Evolutionary conservation across 2,113 vertebrate genomes (phyloP), one percentile per base, ranked within the genome.

Genomic region (Xiphophorus maculatus): DNA sequence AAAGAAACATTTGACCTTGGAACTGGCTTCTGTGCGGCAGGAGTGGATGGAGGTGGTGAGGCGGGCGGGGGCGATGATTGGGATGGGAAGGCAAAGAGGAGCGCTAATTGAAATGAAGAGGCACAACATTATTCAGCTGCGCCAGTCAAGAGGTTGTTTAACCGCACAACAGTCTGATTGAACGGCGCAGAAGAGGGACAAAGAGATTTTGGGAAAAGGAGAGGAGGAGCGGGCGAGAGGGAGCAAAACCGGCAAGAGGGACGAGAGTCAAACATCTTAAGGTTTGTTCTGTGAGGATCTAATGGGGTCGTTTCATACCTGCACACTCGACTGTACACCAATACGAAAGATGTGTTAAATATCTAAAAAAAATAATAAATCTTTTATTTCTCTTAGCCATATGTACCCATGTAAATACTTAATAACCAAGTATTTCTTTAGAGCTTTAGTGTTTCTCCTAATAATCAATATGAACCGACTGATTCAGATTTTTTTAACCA

Each of bases 81-180:
- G 87, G 82, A 80, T 81, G 75, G 63, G 71, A 74, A 89, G 90
- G 91, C 92, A 93, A 94, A 95, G 94, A 92, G 94, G 91, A 94
- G 85, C 91, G 83, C 93, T 95, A 97, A 97, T 95, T 96, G 95
- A 95, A 96, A 96, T 95, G 94, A 96, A 96, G 95, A 96, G 95
- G 92, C 94, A 95, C 91, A 95, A 96, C 92, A 94, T 96, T 96
- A 96, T 92, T 91, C 93, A 94, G 93, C 93, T 94, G 95, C 90
- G 90, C 89, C 91, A 95, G 94, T 95, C 93, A 96, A 97, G 96
- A 96, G 94, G 92, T 94, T 95, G 95, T 97, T 97, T 94, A 96
- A 91, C 90, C 88, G 89, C 95, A 93, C 91, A 86, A 89, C 91
- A 94, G 93, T 90, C 93, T 95, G 94, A 96, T 80, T 96, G 92